These are phyloP conservation scores for Erebia ligea DNA, from an alignment of 2,888 invertebrate genomes.

Conservation along the genomic window DNA sequence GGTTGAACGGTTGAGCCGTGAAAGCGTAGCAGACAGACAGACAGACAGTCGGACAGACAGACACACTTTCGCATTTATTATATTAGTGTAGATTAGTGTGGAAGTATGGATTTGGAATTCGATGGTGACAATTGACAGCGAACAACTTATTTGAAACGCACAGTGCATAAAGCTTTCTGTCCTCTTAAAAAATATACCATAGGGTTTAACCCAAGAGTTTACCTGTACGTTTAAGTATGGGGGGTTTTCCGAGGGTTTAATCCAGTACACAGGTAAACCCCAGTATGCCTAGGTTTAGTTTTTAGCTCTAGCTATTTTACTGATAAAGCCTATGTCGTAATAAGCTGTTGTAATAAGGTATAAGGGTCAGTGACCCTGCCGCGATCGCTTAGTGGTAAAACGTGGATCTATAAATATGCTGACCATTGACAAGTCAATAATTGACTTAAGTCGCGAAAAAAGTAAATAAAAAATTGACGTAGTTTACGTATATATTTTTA, in stretches of 20 bases:
- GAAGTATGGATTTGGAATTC: no score
- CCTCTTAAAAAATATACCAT: neutral
- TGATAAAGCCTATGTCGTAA: neutral
- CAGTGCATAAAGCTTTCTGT: neutral
- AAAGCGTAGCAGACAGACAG: no score
- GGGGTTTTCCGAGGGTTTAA: neutral
- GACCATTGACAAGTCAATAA: no score
- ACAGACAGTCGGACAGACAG: no score
- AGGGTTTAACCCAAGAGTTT: neutral
- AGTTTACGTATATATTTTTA: no score
- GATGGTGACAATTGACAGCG: no score
- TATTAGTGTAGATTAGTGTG: no score
- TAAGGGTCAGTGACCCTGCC: neutral
- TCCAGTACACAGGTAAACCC: neutral
- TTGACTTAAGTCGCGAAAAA: no score
- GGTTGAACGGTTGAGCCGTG: no score
- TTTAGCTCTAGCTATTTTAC: neutral
- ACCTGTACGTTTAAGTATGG: neutral
- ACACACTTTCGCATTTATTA: no score
- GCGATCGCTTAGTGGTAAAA: neutral
- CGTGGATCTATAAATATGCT: neutral
- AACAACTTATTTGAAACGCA: no score
- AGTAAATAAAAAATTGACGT: no score
- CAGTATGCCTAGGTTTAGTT: neutral
- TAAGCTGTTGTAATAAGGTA: neutral